Conservation (phyloP, 2,888 invertebrate genomes). For the Ichneumoninae sp. region DNA sequence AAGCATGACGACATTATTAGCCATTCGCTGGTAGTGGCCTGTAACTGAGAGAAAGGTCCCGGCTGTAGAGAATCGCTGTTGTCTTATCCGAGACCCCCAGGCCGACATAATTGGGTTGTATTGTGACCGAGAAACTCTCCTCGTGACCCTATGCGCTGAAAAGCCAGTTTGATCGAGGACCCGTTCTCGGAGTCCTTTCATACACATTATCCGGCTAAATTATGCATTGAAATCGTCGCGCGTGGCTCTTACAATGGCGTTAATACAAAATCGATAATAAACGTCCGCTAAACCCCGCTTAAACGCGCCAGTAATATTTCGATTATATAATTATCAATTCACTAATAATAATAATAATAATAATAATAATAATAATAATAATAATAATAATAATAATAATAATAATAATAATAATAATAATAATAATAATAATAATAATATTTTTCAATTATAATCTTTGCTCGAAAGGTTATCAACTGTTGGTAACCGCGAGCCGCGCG, state of each 20-base stretch:
- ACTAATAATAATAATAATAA: not conserved
- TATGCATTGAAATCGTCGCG: slow-evolving; percentile 20
- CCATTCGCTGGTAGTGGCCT: not conserved
- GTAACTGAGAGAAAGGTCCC: slow-evolving; percentile 38
- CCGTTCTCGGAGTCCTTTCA: slow-evolving; percentile 22
- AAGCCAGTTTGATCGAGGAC: slow-evolving; percentile 58
- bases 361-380: too few relatives aligned
- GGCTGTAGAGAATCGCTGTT: not conserved
- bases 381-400: not conserved
- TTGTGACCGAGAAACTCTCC: slow-evolving; percentile 63
- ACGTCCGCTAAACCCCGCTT: not conserved
- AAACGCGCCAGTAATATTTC: not conserved
- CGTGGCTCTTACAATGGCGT: not conserved
- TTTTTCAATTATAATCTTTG: not conserved
- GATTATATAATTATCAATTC: not conserved
- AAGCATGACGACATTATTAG: slow-evolving; percentile 1
- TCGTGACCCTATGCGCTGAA: slow-evolving; percentile 61
- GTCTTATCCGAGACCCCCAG: slow-evolving; percentile 5
- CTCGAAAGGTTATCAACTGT: slow-evolving; percentile 14
- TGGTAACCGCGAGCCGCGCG: not conserved
- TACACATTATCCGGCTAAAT: not conserved
- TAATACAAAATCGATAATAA: not conserved
- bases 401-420: not conserved
- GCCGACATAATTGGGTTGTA: slow-evolving; percentile 57
- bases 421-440: not conserved